Evolutionary conservation across 2,113 vertebrate genomes (phyloP).

Genomic region (Laterallus jamaicensis): DNA sequence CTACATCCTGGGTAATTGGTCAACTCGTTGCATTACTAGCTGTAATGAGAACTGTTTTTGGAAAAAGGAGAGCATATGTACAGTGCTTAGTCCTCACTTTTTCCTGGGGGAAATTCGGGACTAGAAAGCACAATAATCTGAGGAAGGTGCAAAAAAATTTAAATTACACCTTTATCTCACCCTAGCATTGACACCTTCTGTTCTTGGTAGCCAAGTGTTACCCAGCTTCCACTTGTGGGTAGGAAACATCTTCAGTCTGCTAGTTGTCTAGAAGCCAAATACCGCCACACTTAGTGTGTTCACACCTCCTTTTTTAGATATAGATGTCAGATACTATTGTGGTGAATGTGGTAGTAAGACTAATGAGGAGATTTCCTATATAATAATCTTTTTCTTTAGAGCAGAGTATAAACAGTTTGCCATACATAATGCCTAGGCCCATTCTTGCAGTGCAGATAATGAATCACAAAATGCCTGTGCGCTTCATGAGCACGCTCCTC

Average conservation of each 20-base stretch:
- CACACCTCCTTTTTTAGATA: background rate
- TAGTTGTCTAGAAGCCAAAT: background rate
- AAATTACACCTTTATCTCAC: background rate
- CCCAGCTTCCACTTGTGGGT: background rate
- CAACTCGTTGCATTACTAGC: background rate
- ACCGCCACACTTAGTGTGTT: background rate
- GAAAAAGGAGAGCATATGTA: background rate
- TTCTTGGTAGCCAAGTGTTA: background rate
- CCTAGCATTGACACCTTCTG: background rate
- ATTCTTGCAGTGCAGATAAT: background rate
- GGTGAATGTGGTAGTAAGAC: background rate
- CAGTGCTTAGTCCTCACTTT: background rate
- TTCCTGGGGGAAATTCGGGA: background rate
- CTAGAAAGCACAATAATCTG: background rate
- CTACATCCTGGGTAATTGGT: background rate
- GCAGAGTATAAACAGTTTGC: background rate
- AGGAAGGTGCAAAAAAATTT: background rate
- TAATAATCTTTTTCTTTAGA: background rate
- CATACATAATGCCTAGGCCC: background rate
- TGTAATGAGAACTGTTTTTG: background rate
- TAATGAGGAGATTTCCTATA: background rate
- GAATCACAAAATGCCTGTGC: background rate
- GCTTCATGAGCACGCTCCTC: accelerated
- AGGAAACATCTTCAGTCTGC: background rate
- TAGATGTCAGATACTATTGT: background rate